Conservation (phyloP, 2,797 vertebrate species). For the Myotis myotis region DNA sequence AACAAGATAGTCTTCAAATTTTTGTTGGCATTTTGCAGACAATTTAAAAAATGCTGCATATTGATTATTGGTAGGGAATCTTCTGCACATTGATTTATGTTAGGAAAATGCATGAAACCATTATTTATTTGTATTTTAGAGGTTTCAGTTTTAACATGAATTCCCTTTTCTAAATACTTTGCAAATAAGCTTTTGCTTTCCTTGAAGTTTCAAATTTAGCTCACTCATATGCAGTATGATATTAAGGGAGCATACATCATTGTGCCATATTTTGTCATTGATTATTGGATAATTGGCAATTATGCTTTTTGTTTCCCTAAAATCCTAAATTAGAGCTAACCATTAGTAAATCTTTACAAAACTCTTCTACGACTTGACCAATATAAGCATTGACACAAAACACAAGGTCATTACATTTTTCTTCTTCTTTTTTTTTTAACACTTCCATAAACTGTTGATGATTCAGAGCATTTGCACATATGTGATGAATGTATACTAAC, state of each 20-base stretch:
- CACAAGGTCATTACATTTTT: not conserved
- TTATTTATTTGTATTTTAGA: not conserved
- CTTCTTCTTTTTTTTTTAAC: not conserved
- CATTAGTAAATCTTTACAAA: not conserved
- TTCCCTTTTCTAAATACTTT: not conserved
- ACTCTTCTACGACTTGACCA: not conserved
- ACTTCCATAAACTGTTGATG: not conserved
- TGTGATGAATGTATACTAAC: not conserved
- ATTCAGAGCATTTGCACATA: not conserved
- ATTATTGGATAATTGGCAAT: not conserved
- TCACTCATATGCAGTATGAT: not conserved
- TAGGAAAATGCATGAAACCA: not conserved
- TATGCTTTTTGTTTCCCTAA: conserved; percentile 22
- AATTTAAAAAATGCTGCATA: not conserved
- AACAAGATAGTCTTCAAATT: not conserved
- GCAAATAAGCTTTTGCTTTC: not conserved
- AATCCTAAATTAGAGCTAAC: not conserved
- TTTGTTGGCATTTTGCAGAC: not conserved
- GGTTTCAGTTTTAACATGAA: not conserved
- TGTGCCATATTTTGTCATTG: not conserved
- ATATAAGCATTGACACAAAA: not conserved
- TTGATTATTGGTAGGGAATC: not conserved
- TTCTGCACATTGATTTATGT: not conserved
- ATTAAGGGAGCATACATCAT: not conserved
- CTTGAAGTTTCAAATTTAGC: not conserved